phyloP scores from a whole-genome alignment of 2,888 invertebrate genomes.

The Pimpla rufipes region DNA sequence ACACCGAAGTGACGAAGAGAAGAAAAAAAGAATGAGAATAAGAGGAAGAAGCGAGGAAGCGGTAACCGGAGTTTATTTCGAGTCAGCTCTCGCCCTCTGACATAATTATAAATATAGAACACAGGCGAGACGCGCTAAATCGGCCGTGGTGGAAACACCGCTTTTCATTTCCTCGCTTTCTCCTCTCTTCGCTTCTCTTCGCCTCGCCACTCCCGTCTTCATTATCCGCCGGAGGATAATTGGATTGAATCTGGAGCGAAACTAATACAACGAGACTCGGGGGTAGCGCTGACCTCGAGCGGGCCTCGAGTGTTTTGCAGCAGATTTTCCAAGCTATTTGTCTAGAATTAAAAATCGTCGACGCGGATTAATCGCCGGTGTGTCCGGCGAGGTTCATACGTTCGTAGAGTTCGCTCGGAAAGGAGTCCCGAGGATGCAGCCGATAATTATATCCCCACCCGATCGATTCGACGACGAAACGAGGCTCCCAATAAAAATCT shows the following conservation, averaged over 20 bases:
- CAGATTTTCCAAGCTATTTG: background rate
- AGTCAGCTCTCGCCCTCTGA: constrained; percentile 76
- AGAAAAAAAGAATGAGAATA: constrained; percentile 38
- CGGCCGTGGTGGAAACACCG: constrained; percentile 71
- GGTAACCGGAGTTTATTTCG: constrained; percentile 64
- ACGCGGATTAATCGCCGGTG: background rate
- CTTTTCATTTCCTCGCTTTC: constrained; percentile 59
- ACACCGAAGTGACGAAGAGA: constrained; percentile 39
- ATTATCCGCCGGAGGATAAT: constrained; percentile 52
- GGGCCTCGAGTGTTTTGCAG: background rate
- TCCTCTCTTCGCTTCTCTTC: background rate
- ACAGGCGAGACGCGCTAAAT: constrained; percentile 77
- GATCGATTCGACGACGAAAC: constrained; percentile 7
- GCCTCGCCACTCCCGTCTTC: constrained; percentile 34
- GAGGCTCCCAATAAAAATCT: constrained; percentile 33
- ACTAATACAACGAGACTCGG: constrained; percentile 12
- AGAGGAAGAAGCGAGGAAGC: constrained; percentile 26
- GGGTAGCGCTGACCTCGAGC: background rate
- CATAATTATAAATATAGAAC: constrained; percentile 83
- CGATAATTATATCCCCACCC: constrained; percentile 20
- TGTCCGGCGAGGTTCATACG: constrained; percentile 6
- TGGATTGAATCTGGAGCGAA: constrained; percentile 50
- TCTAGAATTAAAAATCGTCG: background rate
- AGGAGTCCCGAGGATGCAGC: background rate
- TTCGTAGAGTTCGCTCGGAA: background rate